Base-by-base conservation (phyloP, 2,888 invertebrate genomes). In the Teleiodes luculella region DNA sequence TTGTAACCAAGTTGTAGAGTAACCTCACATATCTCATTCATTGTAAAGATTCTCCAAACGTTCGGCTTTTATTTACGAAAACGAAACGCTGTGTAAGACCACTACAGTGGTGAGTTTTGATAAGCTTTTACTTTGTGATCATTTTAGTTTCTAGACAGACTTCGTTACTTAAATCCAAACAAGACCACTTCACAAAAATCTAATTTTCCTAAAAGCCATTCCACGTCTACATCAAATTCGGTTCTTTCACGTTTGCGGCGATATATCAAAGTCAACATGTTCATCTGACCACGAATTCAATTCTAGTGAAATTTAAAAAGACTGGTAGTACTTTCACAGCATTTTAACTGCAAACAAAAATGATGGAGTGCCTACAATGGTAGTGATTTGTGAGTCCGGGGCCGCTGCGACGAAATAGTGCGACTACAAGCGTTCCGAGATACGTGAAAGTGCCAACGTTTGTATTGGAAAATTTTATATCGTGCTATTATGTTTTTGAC, bases 401-500 rank as follows among this genome's bases (percentile, higher is more conserved):
- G 55, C 58, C 62, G 57, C 53, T 33, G 49, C 33, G 41, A 51
- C 54, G 52, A 56, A 56, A 60, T 52, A 56, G 47, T 52, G 43
- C 33, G 39, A n/a, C 28, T 6, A 11, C 11, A 37, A 20, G 39
- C 39, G 10, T 28, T 13, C 14, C 2, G 20, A 59, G 56, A 68
- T 66, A 72, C 70, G 66, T 67, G 65, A 65, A 74, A 70, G 67
- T 74, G 72, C 70, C 72, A 71, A 72, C 75, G 64, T 63, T 67
- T 60, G 65, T 67, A 78, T 75, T 76, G 74, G 70, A 76, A 76
- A 78, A 79, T 75, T 76, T 68, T 73, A 68, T 69, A 74, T 70
- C 65, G 69, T 63, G 60, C 70, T 66, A 77, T 78, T 76, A 73
- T 77, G 67, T 70, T 67, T 70, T 68, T 68, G 78, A 75, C 75